phyloP scores from a whole-genome alignment of 2,113 vertebrate species.

The Coptodon rendalli region DNA sequence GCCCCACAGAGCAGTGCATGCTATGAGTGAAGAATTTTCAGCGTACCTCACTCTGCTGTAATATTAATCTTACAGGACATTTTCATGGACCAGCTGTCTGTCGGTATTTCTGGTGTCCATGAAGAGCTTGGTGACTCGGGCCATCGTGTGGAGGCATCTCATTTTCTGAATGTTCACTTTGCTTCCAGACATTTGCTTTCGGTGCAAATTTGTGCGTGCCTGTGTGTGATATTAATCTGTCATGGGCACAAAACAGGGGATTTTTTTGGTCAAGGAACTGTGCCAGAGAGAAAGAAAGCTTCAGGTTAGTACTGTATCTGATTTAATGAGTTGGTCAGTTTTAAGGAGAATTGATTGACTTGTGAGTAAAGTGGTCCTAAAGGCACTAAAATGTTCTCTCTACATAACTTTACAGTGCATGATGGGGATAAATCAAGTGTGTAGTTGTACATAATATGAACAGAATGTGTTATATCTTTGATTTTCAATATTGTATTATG shows the following conservation, averaged over 20 bases:
- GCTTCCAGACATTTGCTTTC: background rate
- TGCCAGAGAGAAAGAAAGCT: background rate
- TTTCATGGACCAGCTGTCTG: background rate
- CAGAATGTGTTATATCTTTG: background rate
- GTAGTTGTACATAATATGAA: background rate
- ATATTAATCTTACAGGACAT: slow-evolving; percentile 1
- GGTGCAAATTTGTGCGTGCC: background rate
- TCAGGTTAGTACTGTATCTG: background rate
- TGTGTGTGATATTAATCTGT: background rate
- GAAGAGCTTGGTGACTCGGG: background rate
- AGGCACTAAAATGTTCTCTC: background rate
- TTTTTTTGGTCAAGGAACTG: background rate
- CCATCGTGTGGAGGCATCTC: background rate
- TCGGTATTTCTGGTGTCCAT: background rate
- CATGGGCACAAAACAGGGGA: background rate
- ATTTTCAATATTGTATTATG: background rate
- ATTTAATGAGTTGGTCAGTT: background rate
- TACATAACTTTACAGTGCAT: background rate
- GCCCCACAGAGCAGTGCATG: slow-evolving; percentile 7
- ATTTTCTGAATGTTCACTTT: background rate
- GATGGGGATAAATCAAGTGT: background rate
- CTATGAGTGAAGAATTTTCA: background rate
- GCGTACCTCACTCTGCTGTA: background rate
- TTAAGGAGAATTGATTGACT: slow-evolving; percentile 4
- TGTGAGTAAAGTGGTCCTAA: background rate